Evolutionary conservation across 23 tunicate genomes (phyloP), one percentile per base, ranked within the genome.

Genomic region (Aplidium turbinatum): DNA sequence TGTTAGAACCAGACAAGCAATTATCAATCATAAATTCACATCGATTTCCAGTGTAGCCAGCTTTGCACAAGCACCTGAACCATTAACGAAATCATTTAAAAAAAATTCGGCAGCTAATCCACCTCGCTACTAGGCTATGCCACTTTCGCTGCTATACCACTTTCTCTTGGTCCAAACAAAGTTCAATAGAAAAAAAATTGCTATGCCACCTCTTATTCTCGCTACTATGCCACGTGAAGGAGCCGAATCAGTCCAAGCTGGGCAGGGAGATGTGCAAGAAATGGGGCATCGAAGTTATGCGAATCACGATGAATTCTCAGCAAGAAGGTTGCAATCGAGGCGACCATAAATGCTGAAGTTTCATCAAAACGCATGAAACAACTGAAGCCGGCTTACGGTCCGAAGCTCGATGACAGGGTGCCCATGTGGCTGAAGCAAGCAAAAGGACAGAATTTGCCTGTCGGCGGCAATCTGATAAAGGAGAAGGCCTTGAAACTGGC

Each of bases 361-460:
- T n/a, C 42, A 23, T 22, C 42, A n/a, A 62, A 62, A 27, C 69
- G 69, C 26, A 62, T n/a, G n/a, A n/a, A n/a, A n/a, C n/a, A 62
- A 38, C 69, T 62, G 60, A 53, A 53, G 60, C 60, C 60, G 16
- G 11, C 45, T 62, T 19, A 53, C 16, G 26, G 22, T 27, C 21
- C 60, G 21, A 68, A 68, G 74, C 74, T 68, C 23, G 74, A 68
- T 38, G 62, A 39, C 62, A 60, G 61, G 74, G 54, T 68, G 74
- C 74, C 38, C 74, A 68, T 68, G 61, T 68, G 74, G 61, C 74
- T 68, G n/a, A 68, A 68, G 55, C 74, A 68, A 7, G 23, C 60
- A 53, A 53, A 26, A 53, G 60, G 23, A 53, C 60, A 53, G 60
- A 53, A 53, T 53, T 26, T 53, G 60, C 60, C 60, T 53, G 60